Conservation (phyloP, 1,140 invertebrate species). For the Hermetia illucens region DNA sequence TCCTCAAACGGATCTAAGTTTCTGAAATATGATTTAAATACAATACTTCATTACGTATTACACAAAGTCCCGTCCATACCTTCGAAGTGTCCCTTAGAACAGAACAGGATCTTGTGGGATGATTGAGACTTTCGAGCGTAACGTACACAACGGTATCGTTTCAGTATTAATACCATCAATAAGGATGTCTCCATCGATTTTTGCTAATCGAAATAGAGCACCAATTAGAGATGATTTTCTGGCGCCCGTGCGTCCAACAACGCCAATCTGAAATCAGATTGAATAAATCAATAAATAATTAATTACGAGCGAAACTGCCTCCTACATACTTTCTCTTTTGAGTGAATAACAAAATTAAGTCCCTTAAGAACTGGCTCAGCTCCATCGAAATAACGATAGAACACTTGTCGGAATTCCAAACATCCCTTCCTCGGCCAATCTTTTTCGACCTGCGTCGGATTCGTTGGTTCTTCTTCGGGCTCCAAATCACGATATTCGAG, state of each 20-base stretch:
- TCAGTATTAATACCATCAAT: conserved; percentile 54
- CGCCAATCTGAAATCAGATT: conserved; percentile 44
- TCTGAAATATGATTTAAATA: conserved; percentile 8
- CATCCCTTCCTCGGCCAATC: not conserved
- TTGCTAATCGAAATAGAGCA: conserved; percentile 52
- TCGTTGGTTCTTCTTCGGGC: conserved; percentile 2
- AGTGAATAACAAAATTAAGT: conserved; percentile 42
- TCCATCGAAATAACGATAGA: conserved; percentile 4
- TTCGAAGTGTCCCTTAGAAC: conserved; percentile 41
- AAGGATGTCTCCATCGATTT: conserved; percentile 34
- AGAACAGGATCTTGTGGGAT: conserved; percentile 58
- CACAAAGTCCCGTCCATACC: conserved; percentile 42
- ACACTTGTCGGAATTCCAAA: conserved; percentile 4
- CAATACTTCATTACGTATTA: conserved; percentile 27
- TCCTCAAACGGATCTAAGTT: conserved; percentile 49
- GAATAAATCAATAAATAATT: conserved; percentile 48
- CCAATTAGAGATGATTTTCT: conserved; percentile 71
- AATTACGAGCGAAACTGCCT: conserved; percentile 64
- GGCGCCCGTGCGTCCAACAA: conserved; percentile 61
- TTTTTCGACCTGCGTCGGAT: not conserved
- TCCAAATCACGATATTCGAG: conserved; percentile 48
- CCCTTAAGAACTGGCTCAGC: conserved; percentile 39
- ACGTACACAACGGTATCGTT: conserved; percentile 26
- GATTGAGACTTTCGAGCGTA: conserved; percentile 45
- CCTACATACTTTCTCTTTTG: conserved; percentile 56